Base-by-base conservation (phyloP, 2,113 vertebrate species). In the Bubo bubo region DNA sequence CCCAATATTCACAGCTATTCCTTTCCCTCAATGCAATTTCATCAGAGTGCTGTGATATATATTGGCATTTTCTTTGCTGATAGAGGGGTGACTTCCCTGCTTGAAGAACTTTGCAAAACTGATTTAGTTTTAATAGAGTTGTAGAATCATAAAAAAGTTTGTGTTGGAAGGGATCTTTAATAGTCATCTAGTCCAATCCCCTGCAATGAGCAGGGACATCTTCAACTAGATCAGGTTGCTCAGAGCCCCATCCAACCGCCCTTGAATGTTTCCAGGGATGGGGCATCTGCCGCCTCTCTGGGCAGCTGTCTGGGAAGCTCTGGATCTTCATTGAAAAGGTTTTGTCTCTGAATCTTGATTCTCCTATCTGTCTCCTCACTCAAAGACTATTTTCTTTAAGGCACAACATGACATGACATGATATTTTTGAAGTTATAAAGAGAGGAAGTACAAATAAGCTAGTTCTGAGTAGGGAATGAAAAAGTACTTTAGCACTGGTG, bases 361-460 rank as follows among this genome's bases (percentile, higher is more conserved):
- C 7, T 84, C 8, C 8, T 32, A 5, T 39, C 68, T 39, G 13
- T 15, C 8, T 62, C 22, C n/a, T 37, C 12, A 60, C 43, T 72
- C 74, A 56, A 76, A 79, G 7, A 0, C 4, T 63, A 4, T 34
- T 43, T 8, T n/a, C 93, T 83, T 80, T 86, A 86, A 86, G 8
- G 19, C 6, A 39, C 28, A 79, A 27, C 8, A 52, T 9, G 16
- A 18, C 8, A 26, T 4, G 5, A 43, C 43, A 16, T 43, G 5
- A 20, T 70, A 80, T 70, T 86, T 90, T 76, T 30, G 52, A 76
- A 83, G 27, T 15, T 47, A 27, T 45, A 64, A 63, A 50, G 9
- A 6, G 0, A 47, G 16, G 34, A 70, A 56, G 27, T 18, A 43
- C 0, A 0, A 14, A 32, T 3, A 64, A 3, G 9, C 35, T 53